phyloP scores from a whole-genome alignment of 2,113 vertebrate genomes.

The Psilopsiagon aymara region DNA sequence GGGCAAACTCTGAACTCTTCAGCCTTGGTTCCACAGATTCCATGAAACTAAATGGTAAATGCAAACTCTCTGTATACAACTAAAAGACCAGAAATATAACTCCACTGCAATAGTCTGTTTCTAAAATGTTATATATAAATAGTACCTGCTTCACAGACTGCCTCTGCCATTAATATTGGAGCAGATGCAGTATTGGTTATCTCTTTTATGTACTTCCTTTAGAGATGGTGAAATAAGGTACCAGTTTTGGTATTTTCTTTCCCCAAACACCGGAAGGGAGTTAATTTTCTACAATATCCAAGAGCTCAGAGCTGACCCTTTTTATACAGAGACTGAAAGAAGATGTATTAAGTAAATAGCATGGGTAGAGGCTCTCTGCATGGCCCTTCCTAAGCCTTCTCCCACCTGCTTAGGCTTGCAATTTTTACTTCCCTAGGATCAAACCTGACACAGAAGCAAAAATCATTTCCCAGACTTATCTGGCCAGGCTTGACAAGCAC shows the following conservation, averaged over 20 bases:
- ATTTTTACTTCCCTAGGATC: background rate
- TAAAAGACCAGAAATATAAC: background rate
- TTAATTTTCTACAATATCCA: background rate
- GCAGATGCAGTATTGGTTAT: background rate
- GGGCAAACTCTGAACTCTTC: background rate
- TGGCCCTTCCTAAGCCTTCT: background rate
- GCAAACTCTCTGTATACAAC: background rate
- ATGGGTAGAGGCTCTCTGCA: accelerated
- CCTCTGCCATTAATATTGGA: background rate
- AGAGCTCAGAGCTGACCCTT: background rate
- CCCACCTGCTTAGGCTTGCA: background rate
- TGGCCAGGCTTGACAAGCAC: background rate
- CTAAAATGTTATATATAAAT: background rate
- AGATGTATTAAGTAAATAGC: background rate
- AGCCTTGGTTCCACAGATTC: background rate
- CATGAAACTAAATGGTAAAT: background rate
- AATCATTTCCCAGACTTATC: background rate
- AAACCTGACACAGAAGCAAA: background rate
- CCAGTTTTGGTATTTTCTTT: background rate
- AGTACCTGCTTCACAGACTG: background rate
- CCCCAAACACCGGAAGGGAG: background rate
- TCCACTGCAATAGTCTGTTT: background rate
- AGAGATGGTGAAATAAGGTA: background rate
- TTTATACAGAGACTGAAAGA: background rate
- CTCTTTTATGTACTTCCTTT: background rate